Base-by-base conservation (phyloP, 2,797 vertebrate genomes). In the Falco peregrinus region DNA sequence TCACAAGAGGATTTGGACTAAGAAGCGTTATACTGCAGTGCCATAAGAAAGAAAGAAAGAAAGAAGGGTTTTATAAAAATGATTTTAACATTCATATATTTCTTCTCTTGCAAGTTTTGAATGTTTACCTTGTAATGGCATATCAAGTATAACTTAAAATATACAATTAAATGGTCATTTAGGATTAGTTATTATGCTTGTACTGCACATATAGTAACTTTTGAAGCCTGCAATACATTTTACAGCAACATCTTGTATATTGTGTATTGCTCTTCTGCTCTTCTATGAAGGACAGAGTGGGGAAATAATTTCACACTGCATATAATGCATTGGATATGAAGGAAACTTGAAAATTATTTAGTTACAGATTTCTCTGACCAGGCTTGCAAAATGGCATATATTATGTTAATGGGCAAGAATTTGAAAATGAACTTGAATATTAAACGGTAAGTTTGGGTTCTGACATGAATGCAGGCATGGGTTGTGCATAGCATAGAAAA, bases 331-430 rank as follows among this genome's bases (percentile, higher is more conserved):
- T 97, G 97, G 95, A 96, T 98, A 98, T 98, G 97, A 98, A 97
- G 97, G 96, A 97, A 98, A 98, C 96, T 98, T 97, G 98, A 98
- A 98, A 98, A 98, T 98, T 98, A 98, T 98, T 98, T 98, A 97
- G 97, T 97, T 98, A 97, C 97, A 98, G 98, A 98, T 97, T 96
- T 97, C 96, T 98, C 95, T 98, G 98, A 98, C 98, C 98, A 95
- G 97, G 97, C 98, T 98, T 98, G 98, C 93, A 98, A 97, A 98
- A 80, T 97, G 70, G 97, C 96, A 98, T 98, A 97, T 97, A 98
- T 98, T 98, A 98, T 98, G 98, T 97, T 98, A 98, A 98, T 98
- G 76, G 97, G 0, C 67, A 98, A 93, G 91, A 93, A 97, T 98
- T 97, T 97, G 98, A 98, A 98, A 98, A 98, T 98, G 71, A 98